Evolutionary conservation across 2,888 invertebrate species (phyloP).

Genomic region (Drosophila tripunctata): DNA sequence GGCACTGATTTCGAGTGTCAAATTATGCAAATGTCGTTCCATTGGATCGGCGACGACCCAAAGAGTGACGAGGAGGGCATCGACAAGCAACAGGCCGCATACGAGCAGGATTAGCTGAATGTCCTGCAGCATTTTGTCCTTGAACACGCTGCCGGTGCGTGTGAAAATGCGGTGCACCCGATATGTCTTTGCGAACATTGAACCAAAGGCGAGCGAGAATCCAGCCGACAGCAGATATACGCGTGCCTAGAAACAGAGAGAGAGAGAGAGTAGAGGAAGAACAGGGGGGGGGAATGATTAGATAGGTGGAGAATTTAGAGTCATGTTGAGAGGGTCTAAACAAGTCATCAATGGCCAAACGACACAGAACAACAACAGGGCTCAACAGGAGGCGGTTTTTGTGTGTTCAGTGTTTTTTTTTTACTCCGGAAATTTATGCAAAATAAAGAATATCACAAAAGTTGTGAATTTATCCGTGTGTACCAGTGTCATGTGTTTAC

Average conservation of each 20-base stretch:
- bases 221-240: conserved; percentile 95
- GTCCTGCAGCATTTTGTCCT: conserved; percentile 95
- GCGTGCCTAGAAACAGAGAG: conserved; percentile 87
- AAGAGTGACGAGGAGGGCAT: conserved; percentile 91
- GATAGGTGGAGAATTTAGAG: conserved; percentile 20
- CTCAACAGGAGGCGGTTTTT: conserved; percentile 31
- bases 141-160: conserved; percentile 92
- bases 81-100: conserved; percentile 91
- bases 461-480: conserved; percentile 63
- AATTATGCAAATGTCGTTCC: conserved; percentile 92
- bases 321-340: conserved; percentile 53
- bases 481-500: conserved; percentile 61
- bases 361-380: conserved; percentile 22
- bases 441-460: conserved; percentile 74
- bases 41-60: conserved; percentile 95
- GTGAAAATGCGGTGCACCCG: conserved; percentile 96
- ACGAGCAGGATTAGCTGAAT: conserved; percentile 94
- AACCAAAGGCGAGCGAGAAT: conserved; percentile 95
- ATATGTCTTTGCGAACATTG: conserved; percentile 97
- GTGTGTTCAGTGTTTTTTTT: neutral
- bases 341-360: conserved; percentile 68
- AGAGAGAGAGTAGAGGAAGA: neutral
- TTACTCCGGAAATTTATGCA: conserved; percentile 65
- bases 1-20: conserved; percentile 91
- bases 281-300: neutral